Conservation (phyloP, 2,113 vertebrate genomes). For the Verasper variegatus region DNA sequence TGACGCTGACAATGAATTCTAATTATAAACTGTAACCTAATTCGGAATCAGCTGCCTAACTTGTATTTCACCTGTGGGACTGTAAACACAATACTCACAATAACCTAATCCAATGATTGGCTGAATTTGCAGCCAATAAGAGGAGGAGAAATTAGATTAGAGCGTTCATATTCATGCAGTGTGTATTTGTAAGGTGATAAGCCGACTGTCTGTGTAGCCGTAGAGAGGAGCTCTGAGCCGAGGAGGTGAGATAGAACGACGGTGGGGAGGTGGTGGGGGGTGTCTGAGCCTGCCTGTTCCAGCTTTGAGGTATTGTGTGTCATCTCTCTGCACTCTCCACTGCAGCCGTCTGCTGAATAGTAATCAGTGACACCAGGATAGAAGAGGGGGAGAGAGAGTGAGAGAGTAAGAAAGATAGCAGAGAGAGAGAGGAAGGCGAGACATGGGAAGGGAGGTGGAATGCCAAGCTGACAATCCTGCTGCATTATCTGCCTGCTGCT, state of each 20-base stretch:
- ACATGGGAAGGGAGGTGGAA: constrained; percentile 77
- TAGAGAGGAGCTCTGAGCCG: constrained; percentile 59
- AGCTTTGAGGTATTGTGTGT: constrained; percentile 88
- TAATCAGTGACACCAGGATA: constrained; percentile 85
- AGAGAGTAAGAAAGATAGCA: constrained; percentile 48
- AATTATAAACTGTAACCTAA: too few relatives aligned
- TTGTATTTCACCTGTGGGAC: too few relatives aligned
- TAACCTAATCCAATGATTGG: not conserved
- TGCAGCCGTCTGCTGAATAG: constrained; percentile 89
- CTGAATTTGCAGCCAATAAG: not conserved
- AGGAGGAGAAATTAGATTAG: not conserved
- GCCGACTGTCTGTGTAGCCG: constrained; percentile 56
- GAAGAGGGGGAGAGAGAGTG: constrained; percentile 28
- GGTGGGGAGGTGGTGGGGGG: constrained; percentile 67
- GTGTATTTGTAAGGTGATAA: constrained; percentile 25
- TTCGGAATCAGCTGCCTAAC: too few relatives aligned
- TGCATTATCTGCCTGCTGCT: constrained; percentile 84
- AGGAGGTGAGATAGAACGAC: constrained; percentile 35
- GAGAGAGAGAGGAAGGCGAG: constrained; percentile 57
- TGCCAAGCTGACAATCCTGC: constrained; percentile 85
- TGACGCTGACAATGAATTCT: too few relatives aligned
- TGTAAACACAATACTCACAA: too few relatives aligned
- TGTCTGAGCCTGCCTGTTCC: constrained; percentile 77
- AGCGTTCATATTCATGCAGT: not conserved
- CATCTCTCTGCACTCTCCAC: constrained; percentile 88